These are phyloP conservation scores for Nibea albiflora DNA, from an alignment of 2,113 vertebrate species.

Conservation along the genomic window DNA sequence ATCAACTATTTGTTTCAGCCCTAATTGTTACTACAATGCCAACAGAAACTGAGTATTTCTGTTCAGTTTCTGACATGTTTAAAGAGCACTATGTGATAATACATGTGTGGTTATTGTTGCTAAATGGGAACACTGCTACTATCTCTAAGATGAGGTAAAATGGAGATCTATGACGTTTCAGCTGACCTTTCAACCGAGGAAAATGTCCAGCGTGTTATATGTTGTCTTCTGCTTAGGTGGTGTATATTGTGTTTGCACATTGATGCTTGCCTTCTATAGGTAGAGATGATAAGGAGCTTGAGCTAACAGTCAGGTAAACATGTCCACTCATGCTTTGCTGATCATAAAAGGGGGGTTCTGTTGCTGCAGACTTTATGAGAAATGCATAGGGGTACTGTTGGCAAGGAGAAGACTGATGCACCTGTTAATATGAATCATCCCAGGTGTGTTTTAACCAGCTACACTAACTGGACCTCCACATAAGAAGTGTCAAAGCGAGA, in stretches of 20 bases:
- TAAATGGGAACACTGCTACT: neutral
- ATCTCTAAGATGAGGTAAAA: neutral
- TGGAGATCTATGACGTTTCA: neutral
- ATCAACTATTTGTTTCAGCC: neutral
- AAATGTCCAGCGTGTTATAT: constrained; percentile 10
- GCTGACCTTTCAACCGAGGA: neutral
- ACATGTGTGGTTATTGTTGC: neutral
- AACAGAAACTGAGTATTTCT: neutral
- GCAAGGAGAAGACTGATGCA: neutral
- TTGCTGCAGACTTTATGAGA: constrained; percentile 12
- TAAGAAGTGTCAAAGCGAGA: neutral
- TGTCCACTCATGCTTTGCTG: neutral
- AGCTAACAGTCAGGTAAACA: constrained; percentile 47
- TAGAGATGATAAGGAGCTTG: constrained; percentile 43
- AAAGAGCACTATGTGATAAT: neutral
- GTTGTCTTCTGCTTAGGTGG: constrained; percentile 4
- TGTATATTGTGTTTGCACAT: constrained; percentile 36
- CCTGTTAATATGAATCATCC: neutral
- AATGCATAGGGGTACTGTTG: neutral
- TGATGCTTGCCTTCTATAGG: constrained; percentile 25
- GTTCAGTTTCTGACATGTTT: neutral
- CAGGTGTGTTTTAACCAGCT: neutral
- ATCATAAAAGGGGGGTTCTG: neutral
- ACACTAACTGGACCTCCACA: neutral
- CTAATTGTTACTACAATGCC: neutral